These are phyloP conservation scores for Pachyramphus minor DNA, from an alignment of 2,113 vertebrate genomes.

Conservation along the genomic window DNA sequence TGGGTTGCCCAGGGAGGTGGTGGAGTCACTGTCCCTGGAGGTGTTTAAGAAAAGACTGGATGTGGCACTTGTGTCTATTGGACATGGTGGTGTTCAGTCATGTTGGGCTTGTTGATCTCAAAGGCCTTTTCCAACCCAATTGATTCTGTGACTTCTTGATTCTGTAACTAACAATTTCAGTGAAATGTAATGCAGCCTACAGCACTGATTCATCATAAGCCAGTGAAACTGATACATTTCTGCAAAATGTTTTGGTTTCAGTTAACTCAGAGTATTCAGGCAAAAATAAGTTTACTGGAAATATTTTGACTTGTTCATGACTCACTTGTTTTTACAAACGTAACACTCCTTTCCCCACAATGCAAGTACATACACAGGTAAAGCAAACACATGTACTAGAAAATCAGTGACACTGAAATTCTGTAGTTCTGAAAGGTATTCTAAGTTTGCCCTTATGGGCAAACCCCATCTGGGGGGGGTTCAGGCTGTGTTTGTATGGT, in stretches of 20 bases:
- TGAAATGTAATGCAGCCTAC: background rate
- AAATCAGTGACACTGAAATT: background rate
- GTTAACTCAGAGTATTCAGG: background rate
- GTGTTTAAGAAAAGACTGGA: background rate
- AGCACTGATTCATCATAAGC: background rate
- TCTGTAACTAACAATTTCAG: background rate
- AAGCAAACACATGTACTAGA: background rate
- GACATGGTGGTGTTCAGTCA: background rate
- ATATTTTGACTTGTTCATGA: conserved; percentile 16
- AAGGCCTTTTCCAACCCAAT: background rate
- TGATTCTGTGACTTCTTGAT: background rate
- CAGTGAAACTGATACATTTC: background rate
- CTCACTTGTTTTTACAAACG: conserved; percentile 9
- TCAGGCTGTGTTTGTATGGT: background rate
- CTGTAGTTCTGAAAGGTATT: background rate
- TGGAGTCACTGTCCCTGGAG: background rate
- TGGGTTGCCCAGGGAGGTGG: background rate
- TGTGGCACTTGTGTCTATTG: background rate
- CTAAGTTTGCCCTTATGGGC: background rate
- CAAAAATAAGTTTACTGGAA: conserved; percentile 29
- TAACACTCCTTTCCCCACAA: background rate
- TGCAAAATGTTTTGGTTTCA: conserved; percentile 10
- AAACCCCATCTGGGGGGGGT: fast-evolving
- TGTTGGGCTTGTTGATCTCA: background rate
- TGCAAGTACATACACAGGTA: background rate